Evolutionary conservation across 2,888 invertebrate species (phyloP).

Genomic region (Lydus trimaculatus): DNA sequence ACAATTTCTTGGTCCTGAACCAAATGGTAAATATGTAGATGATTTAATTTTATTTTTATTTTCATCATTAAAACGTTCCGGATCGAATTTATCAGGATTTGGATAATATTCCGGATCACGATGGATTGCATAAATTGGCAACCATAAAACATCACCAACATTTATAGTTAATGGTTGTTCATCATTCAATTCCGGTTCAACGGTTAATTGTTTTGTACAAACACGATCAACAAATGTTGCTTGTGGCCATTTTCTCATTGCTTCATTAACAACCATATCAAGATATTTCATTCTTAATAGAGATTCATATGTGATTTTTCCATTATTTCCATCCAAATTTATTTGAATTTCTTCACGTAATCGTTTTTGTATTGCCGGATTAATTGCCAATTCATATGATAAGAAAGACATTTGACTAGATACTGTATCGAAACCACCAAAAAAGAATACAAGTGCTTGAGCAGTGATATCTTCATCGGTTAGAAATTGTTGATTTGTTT

Average conservation of each 20-base stretch:
- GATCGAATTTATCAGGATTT: too few relatives aligned
- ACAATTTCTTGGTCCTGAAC: slow-evolving; percentile 67
- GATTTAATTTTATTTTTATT: slow-evolving; percentile 64
- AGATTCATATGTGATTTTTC: too few relatives aligned
- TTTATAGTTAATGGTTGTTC: slow-evolving; percentile 42
- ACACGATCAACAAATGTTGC: slow-evolving; percentile 27
- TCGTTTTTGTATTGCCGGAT: too few relatives aligned
- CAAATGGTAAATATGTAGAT: slow-evolving; percentile 54
- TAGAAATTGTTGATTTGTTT: slow-evolving; percentile 21
- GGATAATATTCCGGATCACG: too few relatives aligned
- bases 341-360: too few relatives aligned
- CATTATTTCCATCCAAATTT: too few relatives aligned
- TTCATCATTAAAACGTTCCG: slow-evolving; percentile 61
- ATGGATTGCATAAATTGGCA: too few relatives aligned
- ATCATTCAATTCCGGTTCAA: slow-evolving; percentile 32
- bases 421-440: slow-evolving; percentile 62
- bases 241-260: slow-evolving; percentile 15
- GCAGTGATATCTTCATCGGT: slow-evolving; percentile 64
- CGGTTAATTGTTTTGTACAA: slow-evolving; percentile 40
- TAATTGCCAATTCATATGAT: slow-evolving; percentile 64
- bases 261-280: too few relatives aligned
- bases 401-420: slow-evolving; percentile 61
- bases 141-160: too few relatives aligned
- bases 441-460: slow-evolving; percentile 63
- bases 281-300: too few relatives aligned